These are phyloP conservation scores for Eudorcas thomsonii DNA, from an alignment of 2,113 vertebrate species.

Conservation along the genomic window DNA sequence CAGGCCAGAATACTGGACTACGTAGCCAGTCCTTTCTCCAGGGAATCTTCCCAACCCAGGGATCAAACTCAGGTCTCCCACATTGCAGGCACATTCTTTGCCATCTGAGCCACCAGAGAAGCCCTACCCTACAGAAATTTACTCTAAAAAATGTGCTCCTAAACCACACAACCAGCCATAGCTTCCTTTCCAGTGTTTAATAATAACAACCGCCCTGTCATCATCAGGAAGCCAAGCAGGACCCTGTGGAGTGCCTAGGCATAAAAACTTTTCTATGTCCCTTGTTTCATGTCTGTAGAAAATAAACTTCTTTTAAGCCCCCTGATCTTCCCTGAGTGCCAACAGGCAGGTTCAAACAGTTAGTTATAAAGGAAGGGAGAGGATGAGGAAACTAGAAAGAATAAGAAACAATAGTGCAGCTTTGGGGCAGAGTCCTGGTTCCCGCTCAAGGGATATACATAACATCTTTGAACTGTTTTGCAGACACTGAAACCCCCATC, in stretches of 20 bases:
- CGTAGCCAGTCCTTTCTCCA: not conserved
- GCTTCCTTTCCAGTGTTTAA: not conserved
- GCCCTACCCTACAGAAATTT: not conserved
- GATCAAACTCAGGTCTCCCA: not conserved
- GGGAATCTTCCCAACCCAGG: not conserved
- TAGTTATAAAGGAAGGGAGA: not conserved
- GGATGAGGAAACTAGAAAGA: not conserved
- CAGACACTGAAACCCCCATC: not conserved
- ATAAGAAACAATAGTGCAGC: not conserved
- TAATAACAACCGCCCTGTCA: not conserved
- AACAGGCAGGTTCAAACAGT: not conserved
- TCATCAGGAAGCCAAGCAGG: not conserved
- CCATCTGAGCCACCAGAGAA: not conserved
- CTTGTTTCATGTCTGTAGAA: not conserved
- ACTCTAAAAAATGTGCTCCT: not conserved
- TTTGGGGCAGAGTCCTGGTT: not conserved
- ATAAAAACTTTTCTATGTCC: not conserved
- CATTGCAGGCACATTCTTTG: not conserved
- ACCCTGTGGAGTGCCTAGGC: not conserved
- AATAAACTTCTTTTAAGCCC: not conserved
- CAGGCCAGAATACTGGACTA: not conserved
- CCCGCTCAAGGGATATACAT: not conserved
- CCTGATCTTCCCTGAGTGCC: not conserved
- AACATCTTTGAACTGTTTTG: not conserved
- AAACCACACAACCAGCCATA: not conserved